Base-by-base conservation (phyloP, 2,888 invertebrate species). In the Lathronympha strigana region DNA sequence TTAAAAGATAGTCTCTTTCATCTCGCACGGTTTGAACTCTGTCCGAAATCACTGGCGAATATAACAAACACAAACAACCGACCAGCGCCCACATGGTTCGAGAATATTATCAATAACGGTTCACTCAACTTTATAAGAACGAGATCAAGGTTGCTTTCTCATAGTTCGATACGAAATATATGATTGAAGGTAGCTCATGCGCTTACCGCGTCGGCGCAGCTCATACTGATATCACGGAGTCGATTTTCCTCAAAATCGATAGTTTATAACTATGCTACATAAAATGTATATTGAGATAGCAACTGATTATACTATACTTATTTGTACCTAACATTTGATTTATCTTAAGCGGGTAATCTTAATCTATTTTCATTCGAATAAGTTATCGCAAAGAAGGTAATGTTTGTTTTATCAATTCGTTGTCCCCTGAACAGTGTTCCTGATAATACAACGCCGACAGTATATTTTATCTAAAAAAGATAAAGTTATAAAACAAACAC, bases 1-100 rank as follows among this genome's bases (percentile, higher is more conserved):
- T 71, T 5, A 94, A 72, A n/a, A 95, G 80, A 3, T 82, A 64
- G n/a, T 84, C 76, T 63, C 94, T 87, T 68, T 85, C 72, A 51
- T 76, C 63, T 9, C 78, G 61, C 13, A 80, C 71, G 66, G 71
- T 69, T 67, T 83, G 70, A 6, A 66, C 57, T 17, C 45, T 58
- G 67, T 50, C 63, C 61, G 74, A 67, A 43, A 71, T 63, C 50
- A 53, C 72, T 45, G 72, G 61, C 61, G 2, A 71, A 50, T 43
- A 75, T n/a, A n/a, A n/a, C n/a, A n/a, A n/a, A n/a, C n/a, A 38
- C 2, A 77, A 61, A 60, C 71, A 61, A 67, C 77, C 49, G 33
- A 74, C 50, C 47, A 72, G 61, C 60, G 72, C 71, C 79, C 76
- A 80, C 85, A 85, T 84, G 54, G 67, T 49, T 51, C n/a, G 11